These are phyloP conservation scores for Progne subis DNA, from an alignment of 2,113 vertebrate species.

Conservation along the genomic window DNA sequence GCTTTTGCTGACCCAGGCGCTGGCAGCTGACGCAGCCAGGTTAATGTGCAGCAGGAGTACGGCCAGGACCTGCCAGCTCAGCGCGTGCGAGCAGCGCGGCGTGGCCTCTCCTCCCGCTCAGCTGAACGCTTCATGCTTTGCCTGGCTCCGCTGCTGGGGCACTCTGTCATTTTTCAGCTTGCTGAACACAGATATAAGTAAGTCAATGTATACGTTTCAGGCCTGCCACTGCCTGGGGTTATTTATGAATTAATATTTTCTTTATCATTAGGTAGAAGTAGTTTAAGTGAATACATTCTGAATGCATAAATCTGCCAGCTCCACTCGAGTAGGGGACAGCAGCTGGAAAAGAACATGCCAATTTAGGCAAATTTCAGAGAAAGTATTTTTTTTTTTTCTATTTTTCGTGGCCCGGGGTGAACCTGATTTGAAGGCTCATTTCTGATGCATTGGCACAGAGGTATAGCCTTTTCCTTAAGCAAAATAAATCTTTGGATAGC, in stretches of 20 bases:
- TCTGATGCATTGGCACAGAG: not conserved
- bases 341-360: not conserved
- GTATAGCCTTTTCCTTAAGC: not conserved
- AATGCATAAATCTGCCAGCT: conserved; percentile 14
- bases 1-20: not conserved
- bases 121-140: not conserved
- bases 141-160: not conserved
- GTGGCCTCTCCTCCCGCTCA: not conserved
- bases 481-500: not conserved
- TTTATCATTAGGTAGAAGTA: conserved; percentile 29
- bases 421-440: not conserved
- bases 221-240: conserved; percentile 12
- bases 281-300: not conserved
- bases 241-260: conserved; percentile 51
- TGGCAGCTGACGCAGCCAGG: not conserved
- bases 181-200: not conserved
- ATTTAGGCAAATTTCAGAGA: not conserved
- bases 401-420: not conserved
- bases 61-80: not conserved
- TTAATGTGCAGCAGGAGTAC: not conserved
- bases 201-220: not conserved
- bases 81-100: not conserved
- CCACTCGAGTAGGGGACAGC: not conserved
- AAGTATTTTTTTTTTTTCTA: not conserved
- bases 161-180: conserved; percentile 33